Base-by-base conservation (phyloP, 2,797 vertebrate genomes). In the Parotocinclus haroldoi region DNA sequence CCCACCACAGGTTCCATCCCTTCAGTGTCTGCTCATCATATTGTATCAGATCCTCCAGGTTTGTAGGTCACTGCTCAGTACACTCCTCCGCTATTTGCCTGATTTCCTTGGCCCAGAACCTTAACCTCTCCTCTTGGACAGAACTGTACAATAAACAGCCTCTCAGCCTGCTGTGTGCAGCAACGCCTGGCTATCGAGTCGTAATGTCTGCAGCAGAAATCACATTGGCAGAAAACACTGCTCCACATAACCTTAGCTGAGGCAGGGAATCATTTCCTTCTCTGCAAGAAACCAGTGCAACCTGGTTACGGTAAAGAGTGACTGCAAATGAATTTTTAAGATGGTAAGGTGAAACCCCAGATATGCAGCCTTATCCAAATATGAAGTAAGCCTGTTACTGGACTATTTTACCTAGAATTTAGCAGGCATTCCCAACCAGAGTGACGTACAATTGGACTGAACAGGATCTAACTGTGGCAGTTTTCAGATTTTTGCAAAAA, bases 71-170 rank as follows among this genome's bases (percentile, higher is more conserved):
- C 44, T 58, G 42, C 55, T 27, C 52, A 56, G 39, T 38, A 39
- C 66, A 58, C 63, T 67, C 56, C 18, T 40, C 53, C n/a, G 59
- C 59, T 17, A n/a, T 76, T 74, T 57, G 77, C 79, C 69, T 75
- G 73, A 19, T 56, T 67, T 65, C 68, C 70, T 69, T 74, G 76
- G 76, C 79, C 59, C 44, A 53, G 72, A 73, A 74, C 73, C 73
- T 63, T 39, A 64, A 69, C 71, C 67, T 50, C 71, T 78, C 74
- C 75, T 71, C 72, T 73, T 44, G 49, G 74, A 68, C 68, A 58
- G 16, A 9, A 52, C 66, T 61, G 62, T 66, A 71, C 69, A 71
- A 73, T 75, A 75, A 78, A 75, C 76, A 75, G 70, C 56, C 57
- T 64, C 36, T 48, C 44, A 50, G 68, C 76, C 73, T 65, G 70